Percentiles rank a stretch among this genome's conserved stretches.
These are phyloP conservation scores for Phenganax stokvisi DNA, from an alignment of 92 coral and sea anemone genomes.

Conservation along the genomic window DNA sequence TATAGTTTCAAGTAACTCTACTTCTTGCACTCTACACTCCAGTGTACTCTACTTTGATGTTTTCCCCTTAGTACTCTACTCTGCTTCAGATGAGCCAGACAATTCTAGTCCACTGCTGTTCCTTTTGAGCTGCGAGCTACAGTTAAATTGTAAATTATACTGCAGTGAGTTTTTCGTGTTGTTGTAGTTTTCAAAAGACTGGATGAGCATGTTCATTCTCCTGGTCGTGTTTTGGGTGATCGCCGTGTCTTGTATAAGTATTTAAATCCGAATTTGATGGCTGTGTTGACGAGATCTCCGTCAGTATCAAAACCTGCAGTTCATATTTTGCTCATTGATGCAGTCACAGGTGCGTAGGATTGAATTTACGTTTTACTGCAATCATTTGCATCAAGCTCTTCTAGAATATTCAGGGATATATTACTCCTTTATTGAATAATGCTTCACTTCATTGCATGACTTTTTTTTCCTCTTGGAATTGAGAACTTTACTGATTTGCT, in stretches of 20 bases:
- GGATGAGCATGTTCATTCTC: conserved; percentile 89
- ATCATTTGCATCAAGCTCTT: no score
- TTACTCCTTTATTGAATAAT: not conserved
- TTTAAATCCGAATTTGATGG: conserved; percentile 83
- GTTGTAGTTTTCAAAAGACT: conserved; percentile 63
- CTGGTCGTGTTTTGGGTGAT: conserved; percentile 95
- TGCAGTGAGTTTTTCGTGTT: not conserved
- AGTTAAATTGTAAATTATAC: not conserved
- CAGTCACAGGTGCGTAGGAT: conserved; percentile 65
- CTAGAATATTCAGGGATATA: no score
- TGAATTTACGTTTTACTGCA: no score
- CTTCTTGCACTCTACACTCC: not conserved
- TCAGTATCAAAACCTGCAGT: conserved; percentile 69
- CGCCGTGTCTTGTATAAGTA: conserved; percentile 91
- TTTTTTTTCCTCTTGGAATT: not conserved
- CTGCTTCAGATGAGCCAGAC: no score
- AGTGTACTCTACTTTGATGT: no score
- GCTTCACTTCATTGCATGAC: not conserved
- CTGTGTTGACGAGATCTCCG: conserved; percentile 75
- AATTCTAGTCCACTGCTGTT: no score
- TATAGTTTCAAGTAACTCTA: not conserved
- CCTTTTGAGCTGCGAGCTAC: not conserved
- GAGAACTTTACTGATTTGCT: not conserved
- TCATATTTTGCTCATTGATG: conserved; percentile 76
- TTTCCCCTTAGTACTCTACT: no score